These are phyloP conservation scores for Oreochromis aureus DNA, from an alignment of 2,113 vertebrate genomes.

Conservation along the genomic window DNA sequence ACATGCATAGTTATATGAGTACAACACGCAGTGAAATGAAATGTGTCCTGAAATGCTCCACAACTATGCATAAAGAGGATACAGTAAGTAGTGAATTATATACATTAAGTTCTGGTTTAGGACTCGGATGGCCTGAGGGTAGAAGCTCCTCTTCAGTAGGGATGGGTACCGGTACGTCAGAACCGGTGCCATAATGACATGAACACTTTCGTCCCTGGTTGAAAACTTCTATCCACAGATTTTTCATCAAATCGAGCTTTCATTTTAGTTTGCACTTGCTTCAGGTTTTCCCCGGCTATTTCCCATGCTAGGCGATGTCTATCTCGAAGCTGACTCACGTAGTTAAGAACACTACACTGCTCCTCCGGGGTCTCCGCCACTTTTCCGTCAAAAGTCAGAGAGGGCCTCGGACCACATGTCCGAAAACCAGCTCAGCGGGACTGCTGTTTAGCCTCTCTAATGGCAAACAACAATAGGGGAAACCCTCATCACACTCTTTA, in stretches of 20 bases:
- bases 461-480: rapidly evolving
- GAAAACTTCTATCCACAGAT: rapidly evolving
- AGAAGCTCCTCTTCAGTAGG: too few relatives aligned
- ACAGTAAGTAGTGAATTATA: too few relatives aligned
- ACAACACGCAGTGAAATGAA: not conserved
- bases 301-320: rapidly evolving
- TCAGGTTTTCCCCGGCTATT: not conserved
- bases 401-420: not conserved
- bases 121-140: too few relatives aligned
- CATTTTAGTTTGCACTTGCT: not conserved
- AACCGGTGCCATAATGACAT: not conserved
- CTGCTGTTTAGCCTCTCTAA: not conserved
- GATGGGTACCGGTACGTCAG: too few relatives aligned
- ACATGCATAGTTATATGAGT: not conserved
- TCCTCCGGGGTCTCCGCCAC: not conserved
- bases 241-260: rapidly evolving
- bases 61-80: not conserved
- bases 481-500: rapidly evolving
- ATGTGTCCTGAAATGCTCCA: not conserved
- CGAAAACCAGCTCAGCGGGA: rapidly evolving
- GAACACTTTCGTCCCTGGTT: not conserved
- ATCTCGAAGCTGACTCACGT: rapidly evolving
- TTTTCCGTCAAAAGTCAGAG: not conserved
- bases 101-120: too few relatives aligned
- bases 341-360: rapidly evolving